phyloP scores from a whole-genome alignment of 2,888 invertebrate genomes.

The Cheilosia vulpina region DNA sequence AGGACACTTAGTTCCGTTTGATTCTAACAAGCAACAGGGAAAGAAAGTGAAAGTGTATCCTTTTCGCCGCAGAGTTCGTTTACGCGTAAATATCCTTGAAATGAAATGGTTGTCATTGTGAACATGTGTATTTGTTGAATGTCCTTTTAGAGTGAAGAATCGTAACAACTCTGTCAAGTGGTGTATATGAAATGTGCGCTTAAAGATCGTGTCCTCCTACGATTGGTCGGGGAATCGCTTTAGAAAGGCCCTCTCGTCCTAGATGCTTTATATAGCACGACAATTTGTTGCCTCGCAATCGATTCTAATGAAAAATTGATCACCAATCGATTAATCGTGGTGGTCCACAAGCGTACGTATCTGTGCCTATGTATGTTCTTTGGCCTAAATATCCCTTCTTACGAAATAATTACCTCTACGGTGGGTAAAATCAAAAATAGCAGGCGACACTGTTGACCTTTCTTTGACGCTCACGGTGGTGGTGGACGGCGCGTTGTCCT shows the following conservation, averaged over 20 bases:
- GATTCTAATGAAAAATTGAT: conserved; percentile 54
- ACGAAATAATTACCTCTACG: conserved; percentile 20
- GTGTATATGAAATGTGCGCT: neutral
- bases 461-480: conserved; percentile 3
- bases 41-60: conserved; percentile 41
- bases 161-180: neutral
- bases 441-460: conserved; percentile 14
- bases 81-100: conserved; percentile 6
- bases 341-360: conserved; percentile 7
- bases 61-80: conserved; percentile 1
- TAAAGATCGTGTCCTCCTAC: no score
- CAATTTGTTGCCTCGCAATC: neutral
- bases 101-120: conserved; percentile 2
- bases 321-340: conserved; percentile 38
- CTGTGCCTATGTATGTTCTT: conserved; percentile 8
- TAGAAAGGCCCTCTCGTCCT: neutral
- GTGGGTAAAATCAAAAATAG: neutral
- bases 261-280: neutral
- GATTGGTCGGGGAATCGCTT: neutral
- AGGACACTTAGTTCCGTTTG: conserved; percentile 4
- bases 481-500: conserved; percentile 5
- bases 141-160: neutral
- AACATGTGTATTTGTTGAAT: conserved; percentile 46
- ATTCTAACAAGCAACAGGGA: neutral
- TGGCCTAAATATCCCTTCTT: neutral